Conservation (phyloP, 2,113 vertebrate species). For the Mellivora capensis region DNA sequence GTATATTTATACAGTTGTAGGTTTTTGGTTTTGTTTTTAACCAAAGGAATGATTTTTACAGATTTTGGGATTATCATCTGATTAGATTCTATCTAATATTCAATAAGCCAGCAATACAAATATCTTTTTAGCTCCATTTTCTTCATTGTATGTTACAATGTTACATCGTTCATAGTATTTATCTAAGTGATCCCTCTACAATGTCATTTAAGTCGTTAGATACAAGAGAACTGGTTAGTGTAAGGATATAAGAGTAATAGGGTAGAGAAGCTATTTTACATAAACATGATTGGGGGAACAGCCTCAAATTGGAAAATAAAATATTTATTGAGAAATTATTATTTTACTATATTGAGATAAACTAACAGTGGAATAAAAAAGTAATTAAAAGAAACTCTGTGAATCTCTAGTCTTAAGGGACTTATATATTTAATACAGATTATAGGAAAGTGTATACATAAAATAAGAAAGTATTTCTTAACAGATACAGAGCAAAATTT, state of each 20-base stretch:
- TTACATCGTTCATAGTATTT: neutral
- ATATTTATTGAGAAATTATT: neutral
- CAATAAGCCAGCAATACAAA: neutral
- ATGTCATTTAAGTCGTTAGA: neutral
- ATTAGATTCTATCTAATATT: neutral
- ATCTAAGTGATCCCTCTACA: neutral
- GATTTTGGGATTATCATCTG: neutral
- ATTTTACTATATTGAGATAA: neutral
- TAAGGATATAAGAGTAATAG: neutral
- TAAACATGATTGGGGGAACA: neutral
- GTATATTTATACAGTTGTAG: neutral
- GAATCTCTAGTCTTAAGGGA: neutral
- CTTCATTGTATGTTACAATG: neutral
- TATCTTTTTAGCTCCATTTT: neutral
- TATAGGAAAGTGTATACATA: neutral
- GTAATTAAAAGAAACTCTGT: neutral
- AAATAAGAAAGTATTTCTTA: neutral
- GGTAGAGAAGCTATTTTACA: neutral
- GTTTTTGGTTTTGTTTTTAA: neutral
- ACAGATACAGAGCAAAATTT: neutral
- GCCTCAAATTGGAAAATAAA: neutral
- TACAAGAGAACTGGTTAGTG: neutral
- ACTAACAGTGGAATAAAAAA: neutral
- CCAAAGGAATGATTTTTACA: neutral
- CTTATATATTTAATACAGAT: neutral